Conservation (phyloP, 2,888 invertebrate genomes). For the Chromoteleia sp. region DNA sequence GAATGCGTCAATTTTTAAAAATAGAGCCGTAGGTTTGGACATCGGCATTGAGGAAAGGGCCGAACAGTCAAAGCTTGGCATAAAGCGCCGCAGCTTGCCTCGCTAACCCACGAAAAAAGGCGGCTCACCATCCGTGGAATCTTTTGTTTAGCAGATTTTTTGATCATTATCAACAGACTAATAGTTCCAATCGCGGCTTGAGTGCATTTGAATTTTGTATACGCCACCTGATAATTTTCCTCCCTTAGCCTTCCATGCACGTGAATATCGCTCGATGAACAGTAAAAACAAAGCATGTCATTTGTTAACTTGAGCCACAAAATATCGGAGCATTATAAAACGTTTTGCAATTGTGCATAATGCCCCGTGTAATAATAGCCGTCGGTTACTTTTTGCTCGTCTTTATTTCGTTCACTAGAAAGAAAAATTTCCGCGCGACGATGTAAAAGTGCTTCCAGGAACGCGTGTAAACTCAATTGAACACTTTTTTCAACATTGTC, state of each 20-base stretch:
- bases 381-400: constrained; percentile 18
- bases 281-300: constrained; percentile 73
- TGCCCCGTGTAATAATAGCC: constrained; percentile 13
- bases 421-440: constrained; percentile 8
- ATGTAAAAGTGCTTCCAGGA: constrained; percentile 13
- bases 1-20: constrained; percentile 84
- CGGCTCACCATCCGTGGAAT: constrained; percentile 84
- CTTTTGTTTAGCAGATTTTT: constrained; percentile 85
- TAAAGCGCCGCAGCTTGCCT: constrained; percentile 69
- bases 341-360: constrained; percentile 42
- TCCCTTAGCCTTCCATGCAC: constrained; percentile 74
- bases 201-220: constrained; percentile 83
- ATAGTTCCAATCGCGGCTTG: constrained; percentile 77
- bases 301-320: constrained; percentile 53
- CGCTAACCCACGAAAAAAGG: constrained; percentile 83
- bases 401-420: constrained; percentile 20
- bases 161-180: constrained; percentile 83
- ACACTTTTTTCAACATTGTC: constrained; percentile 11
- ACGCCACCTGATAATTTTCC: constrained; percentile 74
- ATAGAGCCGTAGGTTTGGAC: constrained; percentile 83
- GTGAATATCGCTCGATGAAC: constrained; percentile 75
- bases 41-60: constrained; percentile 77
- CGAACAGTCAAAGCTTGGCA: constrained; percentile 73
- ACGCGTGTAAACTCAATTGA: constrained; percentile 4
- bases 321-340: constrained; percentile 38